Base-by-base conservation (phyloP, 2,888 invertebrate genomes). In the Cetonia aurata region DNA sequence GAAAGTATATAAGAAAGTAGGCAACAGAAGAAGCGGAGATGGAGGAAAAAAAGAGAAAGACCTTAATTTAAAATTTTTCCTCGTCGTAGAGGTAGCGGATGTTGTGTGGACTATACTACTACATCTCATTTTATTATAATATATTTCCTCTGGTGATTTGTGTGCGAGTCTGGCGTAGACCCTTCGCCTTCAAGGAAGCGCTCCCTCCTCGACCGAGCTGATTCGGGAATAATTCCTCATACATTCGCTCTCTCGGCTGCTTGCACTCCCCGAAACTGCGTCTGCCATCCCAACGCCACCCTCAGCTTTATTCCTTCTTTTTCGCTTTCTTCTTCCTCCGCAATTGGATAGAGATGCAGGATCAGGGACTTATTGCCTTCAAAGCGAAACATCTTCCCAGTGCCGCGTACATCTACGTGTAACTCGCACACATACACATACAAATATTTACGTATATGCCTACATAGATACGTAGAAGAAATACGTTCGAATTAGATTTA, bases 111-210 rank as follows among this genome's bases (percentile, higher is more conserved):
- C 80, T 80, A 79, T 80, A 65, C 50, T 65, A 79, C 77, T 77
- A 80, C 80, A 80, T 81, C 81, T 80, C 80, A 79, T 82, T 82
- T 81, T 82, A 82, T 82, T 81, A 82, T 81, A 82, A 82, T 83
- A 82, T 82, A 82, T 82, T 83, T 83, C 78, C 81, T 82, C 81
- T 81, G 80, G 83, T 82, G 83, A 83, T 82, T 83, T 83, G 81
- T 81, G 82, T 81, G 79, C 79, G 76, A 78, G 79, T 76, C 79
- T 80, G 78, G 76, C 57, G 71, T 67, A 67, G 71, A 66, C 79
- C 78, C 80, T 75, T 74, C 77, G 73, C 75, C 77, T 77, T 77
- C 76, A 76, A 65, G 62, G 50, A 65, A 50, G 50, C 62, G 77
- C 77, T 77, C 79, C 79, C 78, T 76, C 77, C 74, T 77, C 79